Percentiles rank a stretch among this genome's conserved stretches.
Evolutionary conservation across 2,797 vertebrate genomes (phyloP).

Genomic region (Hypotaenidia okinawae): DNA sequence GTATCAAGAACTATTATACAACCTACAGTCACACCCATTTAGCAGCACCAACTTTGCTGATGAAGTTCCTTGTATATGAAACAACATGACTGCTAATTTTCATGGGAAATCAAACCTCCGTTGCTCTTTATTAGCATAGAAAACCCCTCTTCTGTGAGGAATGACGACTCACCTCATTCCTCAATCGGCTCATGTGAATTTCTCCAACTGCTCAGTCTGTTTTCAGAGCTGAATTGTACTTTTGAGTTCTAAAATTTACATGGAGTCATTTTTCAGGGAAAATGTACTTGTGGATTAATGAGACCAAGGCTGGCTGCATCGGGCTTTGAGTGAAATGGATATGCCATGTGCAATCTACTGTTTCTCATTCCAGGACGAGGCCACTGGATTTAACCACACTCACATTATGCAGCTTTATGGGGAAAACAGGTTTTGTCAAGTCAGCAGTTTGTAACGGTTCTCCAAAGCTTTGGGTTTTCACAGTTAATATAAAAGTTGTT

Average conservation of each 20-base stretch:
- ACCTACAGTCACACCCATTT: background rate
- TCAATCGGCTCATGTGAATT: constrained; percentile 35
- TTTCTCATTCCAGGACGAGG: background rate
- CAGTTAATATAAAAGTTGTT: background rate
- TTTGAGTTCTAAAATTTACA: constrained; percentile 45
- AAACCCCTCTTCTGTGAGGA: background rate
- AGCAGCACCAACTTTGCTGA: background rate
- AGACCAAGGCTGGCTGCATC: background rate
- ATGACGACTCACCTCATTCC: background rate
- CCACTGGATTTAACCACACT: constrained; percentile 2
- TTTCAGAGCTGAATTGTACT: constrained; percentile 22
- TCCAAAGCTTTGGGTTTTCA: background rate
- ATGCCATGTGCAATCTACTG: background rate
- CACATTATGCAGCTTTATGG: background rate
- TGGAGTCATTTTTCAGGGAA: constrained; percentile 48
- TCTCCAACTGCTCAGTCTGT: background rate
- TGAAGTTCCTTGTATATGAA: background rate
- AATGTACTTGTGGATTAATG: constrained; percentile 46
- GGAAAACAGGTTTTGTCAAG: background rate
- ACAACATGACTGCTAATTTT: background rate
- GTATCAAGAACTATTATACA: background rate
- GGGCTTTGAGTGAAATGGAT: constrained; percentile 32
- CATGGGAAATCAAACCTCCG: background rate
- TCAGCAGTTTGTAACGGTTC: background rate
- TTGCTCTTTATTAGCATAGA: background rate